phyloP scores from a whole-genome alignment of 2,888 invertebrate species.

The Congeria kusceri region DNA sequence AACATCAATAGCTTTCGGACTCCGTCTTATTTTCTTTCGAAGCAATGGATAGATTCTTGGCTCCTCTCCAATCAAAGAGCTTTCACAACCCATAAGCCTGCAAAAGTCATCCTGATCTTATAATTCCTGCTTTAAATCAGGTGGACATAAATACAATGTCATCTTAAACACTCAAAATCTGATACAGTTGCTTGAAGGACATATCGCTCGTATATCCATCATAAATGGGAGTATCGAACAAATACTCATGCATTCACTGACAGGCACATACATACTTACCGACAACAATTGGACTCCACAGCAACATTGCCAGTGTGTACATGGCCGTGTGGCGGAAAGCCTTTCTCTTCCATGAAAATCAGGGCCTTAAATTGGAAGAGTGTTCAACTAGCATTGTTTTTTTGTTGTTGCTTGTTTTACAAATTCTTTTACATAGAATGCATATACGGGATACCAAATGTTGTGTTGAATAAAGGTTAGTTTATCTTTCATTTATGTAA shows the following conservation, averaged over 20 bases:
- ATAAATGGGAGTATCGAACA: no score
- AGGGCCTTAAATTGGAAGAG: slow-evolving; percentile 69
- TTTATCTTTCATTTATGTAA: background rate
- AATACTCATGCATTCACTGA: no score
- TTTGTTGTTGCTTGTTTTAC: no score
- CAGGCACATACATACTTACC: slow-evolving; percentile 87
- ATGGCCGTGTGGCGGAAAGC: slow-evolving; percentile 94
- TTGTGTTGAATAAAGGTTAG: background rate
- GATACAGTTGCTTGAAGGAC: no score
- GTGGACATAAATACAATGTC: no score
- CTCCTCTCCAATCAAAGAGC: slow-evolving; percentile 91
- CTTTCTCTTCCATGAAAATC: slow-evolving; percentile 90
- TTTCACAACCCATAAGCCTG: slow-evolving; percentile 94
- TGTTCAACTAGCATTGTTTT: no score
- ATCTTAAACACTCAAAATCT: no score
- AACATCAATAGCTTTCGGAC: slow-evolving; percentile 74
- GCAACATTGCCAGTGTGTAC: slow-evolving; percentile 96
- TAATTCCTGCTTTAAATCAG: no score
- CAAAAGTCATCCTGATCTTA: slow-evolving; percentile 52
- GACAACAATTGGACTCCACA: slow-evolving; percentile 95
- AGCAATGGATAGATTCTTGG: slow-evolving; percentile 88
- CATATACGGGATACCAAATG: no score
- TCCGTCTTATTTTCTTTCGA: slow-evolving; percentile 86
- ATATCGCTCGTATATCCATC: no score
- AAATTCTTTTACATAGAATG: background rate